phyloP scores from a whole-genome alignment of 1,140 invertebrate genomes.

The Magallana gigas region DNA sequence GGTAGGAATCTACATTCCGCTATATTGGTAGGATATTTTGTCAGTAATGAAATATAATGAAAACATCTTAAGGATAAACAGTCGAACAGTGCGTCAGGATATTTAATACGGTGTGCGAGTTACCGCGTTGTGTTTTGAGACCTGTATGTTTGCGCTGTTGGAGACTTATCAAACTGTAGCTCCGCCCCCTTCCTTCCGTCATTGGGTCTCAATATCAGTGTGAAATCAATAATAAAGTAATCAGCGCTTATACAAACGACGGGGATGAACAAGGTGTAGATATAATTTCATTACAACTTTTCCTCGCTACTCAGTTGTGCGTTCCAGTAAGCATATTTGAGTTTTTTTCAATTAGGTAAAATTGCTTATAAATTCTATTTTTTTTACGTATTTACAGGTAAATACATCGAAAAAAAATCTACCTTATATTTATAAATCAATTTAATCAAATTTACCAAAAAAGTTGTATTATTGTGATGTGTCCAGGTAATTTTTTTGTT shows the following conservation, averaged over 20 bases:
- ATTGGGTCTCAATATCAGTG: constrained; percentile 32
- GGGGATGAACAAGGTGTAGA: constrained; percentile 1
- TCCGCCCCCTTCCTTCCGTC: constrained; percentile 25
- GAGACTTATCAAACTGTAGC: constrained; percentile 39
- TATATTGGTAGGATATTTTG: constrained; percentile 20
- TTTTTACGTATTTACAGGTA: too few species aligned
- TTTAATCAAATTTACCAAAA: too few species aligned
- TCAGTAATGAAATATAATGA: constrained; percentile 18
- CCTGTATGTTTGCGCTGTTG: constrained; percentile 37
- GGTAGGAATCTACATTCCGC: constrained; percentile 12
- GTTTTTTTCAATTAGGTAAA: too few species aligned
- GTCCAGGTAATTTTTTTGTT: too few species aligned
- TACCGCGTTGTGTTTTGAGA: constrained; percentile 38
- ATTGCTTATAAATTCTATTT: too few species aligned
- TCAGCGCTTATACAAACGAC: constrained; percentile 24
- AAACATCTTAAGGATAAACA: constrained; percentile 16
- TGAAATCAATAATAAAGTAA: constrained; percentile 34
- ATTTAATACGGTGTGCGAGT: constrained; percentile 35
- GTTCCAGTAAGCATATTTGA: neutral
- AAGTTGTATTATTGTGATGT: too few species aligned
- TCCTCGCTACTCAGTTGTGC: neutral
- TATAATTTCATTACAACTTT: constrained; percentile 19
- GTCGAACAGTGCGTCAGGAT: neutral
- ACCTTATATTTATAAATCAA: too few species aligned
- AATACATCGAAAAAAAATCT: too few species aligned